These are phyloP conservation scores for Saccopteryx bilineata DNA, from an alignment of 2,113 vertebrate genomes.

Conservation along the genomic window DNA sequence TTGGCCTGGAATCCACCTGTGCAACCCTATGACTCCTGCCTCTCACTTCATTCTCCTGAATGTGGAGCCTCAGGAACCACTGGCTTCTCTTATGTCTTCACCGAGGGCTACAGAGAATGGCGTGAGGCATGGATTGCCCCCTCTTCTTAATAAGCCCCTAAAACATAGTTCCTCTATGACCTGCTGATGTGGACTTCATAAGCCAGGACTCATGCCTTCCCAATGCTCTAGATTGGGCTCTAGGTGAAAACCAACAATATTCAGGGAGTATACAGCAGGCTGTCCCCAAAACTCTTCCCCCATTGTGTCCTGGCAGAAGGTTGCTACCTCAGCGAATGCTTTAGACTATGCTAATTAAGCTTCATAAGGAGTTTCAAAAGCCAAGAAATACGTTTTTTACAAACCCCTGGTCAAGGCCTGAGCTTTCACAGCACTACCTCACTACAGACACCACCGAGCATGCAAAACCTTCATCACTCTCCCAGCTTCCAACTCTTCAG, in stretches of 20 bases:
- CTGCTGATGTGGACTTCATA: not conserved
- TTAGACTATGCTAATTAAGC: not conserved
- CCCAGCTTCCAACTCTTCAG: conserved; percentile 72
- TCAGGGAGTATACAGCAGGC: not conserved
- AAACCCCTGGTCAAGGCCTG: conserved; percentile 75
- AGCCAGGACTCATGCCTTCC: not conserved
- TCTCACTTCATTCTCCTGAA: not conserved
- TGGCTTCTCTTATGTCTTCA: not conserved
- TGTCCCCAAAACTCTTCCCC: not conserved
- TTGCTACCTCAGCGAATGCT: not conserved
- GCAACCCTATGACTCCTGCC: not conserved
- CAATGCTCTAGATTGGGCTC: not conserved
- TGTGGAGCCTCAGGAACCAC: not conserved
- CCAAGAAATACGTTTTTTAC: conserved; percentile 77
- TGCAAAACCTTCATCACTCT: conserved; percentile 75
- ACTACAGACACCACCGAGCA: conserved; percentile 73
- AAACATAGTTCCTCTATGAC: not conserved
- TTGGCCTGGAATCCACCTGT: not conserved
- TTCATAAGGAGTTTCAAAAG: conserved; percentile 46
- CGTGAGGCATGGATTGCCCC: not conserved
- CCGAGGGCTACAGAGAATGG: not conserved
- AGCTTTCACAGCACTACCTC: conserved; percentile 75
- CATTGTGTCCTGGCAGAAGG: not conserved
- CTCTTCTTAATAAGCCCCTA: not conserved
- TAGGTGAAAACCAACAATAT: not conserved